Evolutionary conservation across 2,888 invertebrate species (phyloP), one percentile per base, ranked within the genome.

Genomic region (Macroteleia sp.): DNA sequence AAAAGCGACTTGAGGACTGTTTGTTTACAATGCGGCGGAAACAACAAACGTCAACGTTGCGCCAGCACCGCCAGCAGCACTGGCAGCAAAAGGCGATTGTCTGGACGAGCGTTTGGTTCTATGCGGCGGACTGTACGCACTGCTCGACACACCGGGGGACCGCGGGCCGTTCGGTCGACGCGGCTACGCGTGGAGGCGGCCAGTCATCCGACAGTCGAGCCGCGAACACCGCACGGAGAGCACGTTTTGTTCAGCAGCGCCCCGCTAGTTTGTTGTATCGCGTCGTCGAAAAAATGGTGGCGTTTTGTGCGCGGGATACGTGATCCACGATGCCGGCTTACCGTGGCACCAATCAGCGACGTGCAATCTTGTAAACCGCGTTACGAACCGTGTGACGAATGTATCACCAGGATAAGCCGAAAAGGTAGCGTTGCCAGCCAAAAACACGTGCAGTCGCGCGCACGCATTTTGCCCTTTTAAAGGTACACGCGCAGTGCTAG

Each of bases 161-260:
- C 80, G 54, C 70, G 78, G 67, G 46, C 56, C 48, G 67, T 52
- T 80, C 52, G 80, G 67, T 78, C 79, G 83, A 70, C 83, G 82
- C 85, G 82, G 82, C 74, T 67, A 64, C 83, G 85, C 79, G 70
- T 44, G 78, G 39, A 70, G 71, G 73, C 71, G 74, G 83, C 83
- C 82, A 81, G 82, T 79, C 82, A 82, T 82, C 77, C 86, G 86
- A 48, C 81, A 82, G 89, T 89, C 85, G 88, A 85, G 87, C 87
- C 88, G 89, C 88, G 87, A 85, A 85, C 86, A 85, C 82, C 86
- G 86, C 82, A 82, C 85, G 86, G 87, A 83, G 79, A 85, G 77
- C 83, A 83, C 79, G 79, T 79, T 59, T 61, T 41, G 54, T 48
- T 44, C 8, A 67, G 66, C 25, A 48, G 52, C 39, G 69, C 48